phyloP scores from a whole-genome alignment of 2,797 vertebrate genomes.

The Karalla daura region DNA sequence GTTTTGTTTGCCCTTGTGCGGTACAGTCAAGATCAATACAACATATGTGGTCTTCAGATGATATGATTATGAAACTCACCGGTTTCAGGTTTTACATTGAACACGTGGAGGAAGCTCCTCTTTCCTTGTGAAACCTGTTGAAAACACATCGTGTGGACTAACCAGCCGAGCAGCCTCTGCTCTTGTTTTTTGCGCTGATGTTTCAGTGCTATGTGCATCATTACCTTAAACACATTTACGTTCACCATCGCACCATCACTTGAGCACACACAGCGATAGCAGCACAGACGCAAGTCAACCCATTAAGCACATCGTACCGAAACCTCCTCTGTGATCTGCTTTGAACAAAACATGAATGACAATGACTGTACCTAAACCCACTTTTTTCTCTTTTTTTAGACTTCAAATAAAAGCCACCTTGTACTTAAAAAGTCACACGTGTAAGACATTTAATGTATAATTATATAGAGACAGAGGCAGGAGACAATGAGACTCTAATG shows the following conservation, averaged over 20 bases:
- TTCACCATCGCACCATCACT: neutral
- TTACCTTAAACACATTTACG: neutral
- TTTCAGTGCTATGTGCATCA: neutral
- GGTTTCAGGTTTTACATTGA: too few relatives aligned
- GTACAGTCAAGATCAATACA: neutral
- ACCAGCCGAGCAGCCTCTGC: neutral
- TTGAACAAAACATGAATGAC: neutral
- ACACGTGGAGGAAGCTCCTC: too few relatives aligned
- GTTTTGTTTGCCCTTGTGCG: neutral
- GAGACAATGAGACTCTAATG: constrained; percentile 39
- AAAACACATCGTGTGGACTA: neutral
- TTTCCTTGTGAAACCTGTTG: neutral
- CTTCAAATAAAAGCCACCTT: neutral
- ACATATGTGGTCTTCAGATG: neutral
- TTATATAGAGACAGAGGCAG: constrained; percentile 32
- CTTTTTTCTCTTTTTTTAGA: neutral
- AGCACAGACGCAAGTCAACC: neutral
- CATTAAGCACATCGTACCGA: neutral
- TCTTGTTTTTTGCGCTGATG: neutral
- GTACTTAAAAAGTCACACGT: neutral
- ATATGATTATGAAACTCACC: neutral
- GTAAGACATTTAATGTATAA: neutral
- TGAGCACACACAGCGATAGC: neutral
- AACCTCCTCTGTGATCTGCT: neutral
- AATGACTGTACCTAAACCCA: neutral